These are phyloP conservation scores for Dasyurus viverrinus DNA, from an alignment of 2,113 vertebrate genomes.

Conservation along the genomic window DNA sequence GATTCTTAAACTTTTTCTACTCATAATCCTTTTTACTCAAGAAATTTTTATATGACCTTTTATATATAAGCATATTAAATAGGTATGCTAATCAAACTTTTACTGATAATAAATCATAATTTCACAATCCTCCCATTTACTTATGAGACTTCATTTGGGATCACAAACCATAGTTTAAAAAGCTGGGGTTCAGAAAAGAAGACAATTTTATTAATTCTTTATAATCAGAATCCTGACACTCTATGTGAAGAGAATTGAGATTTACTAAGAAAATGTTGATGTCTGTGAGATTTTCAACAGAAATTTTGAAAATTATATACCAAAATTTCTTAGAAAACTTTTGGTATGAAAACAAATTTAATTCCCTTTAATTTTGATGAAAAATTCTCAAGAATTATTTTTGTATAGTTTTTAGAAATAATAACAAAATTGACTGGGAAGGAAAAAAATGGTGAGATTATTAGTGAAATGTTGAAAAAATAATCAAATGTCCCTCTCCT, in stretches of 20 bases:
- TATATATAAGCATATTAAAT: too few relatives aligned
- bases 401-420: not conserved
- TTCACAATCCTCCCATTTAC: too few relatives aligned
- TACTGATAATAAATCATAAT: too few relatives aligned
- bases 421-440: not conserved
- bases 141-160: too few relatives aligned
- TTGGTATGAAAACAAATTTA: not conserved
- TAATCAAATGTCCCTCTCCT: not conserved
- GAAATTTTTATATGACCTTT: too few relatives aligned
- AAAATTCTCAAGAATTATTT: not conserved
- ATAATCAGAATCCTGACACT: not conserved
- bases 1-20: too few relatives aligned
- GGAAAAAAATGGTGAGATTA: not conserved
- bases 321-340: not conserved
- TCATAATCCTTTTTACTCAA: too few relatives aligned
- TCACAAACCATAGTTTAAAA: too few relatives aligned
- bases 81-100: too few relatives aligned
- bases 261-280: not conserved
- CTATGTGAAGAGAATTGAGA: not conserved
- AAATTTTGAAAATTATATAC: not conserved
- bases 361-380: not conserved
- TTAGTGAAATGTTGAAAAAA: not conserved
- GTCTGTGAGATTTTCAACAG: not conserved
- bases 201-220: not conserved
- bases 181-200: not conserved